Conservation (phyloP, 2,888 invertebrate genomes). For the Holacanthella duospinosa region DNA sequence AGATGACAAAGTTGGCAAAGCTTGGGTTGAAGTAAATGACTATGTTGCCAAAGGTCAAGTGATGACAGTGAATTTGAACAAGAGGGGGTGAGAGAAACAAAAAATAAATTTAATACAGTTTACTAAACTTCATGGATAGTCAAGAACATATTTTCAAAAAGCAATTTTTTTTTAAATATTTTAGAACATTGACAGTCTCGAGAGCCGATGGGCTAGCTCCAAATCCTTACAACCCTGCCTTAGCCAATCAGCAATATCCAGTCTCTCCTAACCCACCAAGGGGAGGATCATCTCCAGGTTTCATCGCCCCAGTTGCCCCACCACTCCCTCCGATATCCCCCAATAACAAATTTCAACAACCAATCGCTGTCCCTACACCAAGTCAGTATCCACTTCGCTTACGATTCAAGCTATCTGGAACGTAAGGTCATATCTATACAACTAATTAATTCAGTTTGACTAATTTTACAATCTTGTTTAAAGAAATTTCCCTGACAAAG, state of each 20-base stretch:
- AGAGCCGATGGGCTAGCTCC: constrained; percentile 4
- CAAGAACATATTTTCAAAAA: background rate
- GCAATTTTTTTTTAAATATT: background rate
- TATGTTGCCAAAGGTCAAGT: constrained; percentile 32
- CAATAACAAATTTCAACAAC: constrained; percentile 16
- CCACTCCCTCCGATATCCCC: constrained; percentile 6
- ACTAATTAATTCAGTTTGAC: background rate
- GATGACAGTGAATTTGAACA: constrained; percentile 28
- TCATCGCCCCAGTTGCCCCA: constrained; percentile 1
- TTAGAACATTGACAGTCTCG: background rate
- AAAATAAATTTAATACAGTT: background rate
- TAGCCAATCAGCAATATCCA: background rate
- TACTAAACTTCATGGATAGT: background rate
- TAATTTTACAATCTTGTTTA: background rate
- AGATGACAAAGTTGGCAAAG: constrained; percentile 31
- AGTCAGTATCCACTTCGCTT: constrained; percentile 13
- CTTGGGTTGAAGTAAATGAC: constrained; percentile 30
- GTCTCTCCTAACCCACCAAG: background rate
- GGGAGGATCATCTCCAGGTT: constrained; percentile 7
- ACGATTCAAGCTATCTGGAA: constrained; percentile 31
- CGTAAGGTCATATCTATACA: constrained; percentile 15
- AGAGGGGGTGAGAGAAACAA: constrained; percentile 25
- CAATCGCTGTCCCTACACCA: constrained; percentile 4
- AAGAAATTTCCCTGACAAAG: constrained; percentile 16
- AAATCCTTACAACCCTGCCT: background rate